Base-by-base conservation (phyloP, 2,797 vertebrate species). In the Malacoctenus gilli region DNA sequence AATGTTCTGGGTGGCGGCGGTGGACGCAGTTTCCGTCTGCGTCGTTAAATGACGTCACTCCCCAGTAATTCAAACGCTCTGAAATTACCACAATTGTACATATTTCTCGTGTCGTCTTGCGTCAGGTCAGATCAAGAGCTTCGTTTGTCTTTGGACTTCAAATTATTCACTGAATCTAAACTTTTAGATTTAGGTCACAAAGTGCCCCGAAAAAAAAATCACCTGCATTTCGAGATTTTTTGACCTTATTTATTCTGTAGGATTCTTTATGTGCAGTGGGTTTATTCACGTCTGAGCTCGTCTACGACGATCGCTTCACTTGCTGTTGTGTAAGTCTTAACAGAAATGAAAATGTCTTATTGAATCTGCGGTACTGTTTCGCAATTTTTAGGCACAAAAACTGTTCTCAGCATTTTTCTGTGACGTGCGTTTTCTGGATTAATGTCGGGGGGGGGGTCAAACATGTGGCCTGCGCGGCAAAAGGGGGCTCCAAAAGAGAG, bases 301-400 rank as follows among this genome's bases (percentile, higher is more conserved):
- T 46, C 36, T 66, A 47, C 56, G 62, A 18, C 57, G 12, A 25
- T 41, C 44, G 56, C 54, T 72, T 68, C 66, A 76, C 59, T 56
- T 64, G 58, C 68, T 54, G 74, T 67, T 68, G 59, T 80, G 54
- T 63, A 85, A 83, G 87, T 90, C 90, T 91, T 90, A 90, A 91
- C 57, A 70, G 36, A 83, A 70, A 84, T 75, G 47, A 63, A 80
- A 64, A 87, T 66, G 88, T 91, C 87, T 91, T 91, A 90, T 64
- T 71, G 47, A 77, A 73, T 68, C 85, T 75, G 59, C 68, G 18
- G 15, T 15, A 53, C 53, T 63, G 35, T 57, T 14, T 31, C 41
- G n/a, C 25, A 28, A 4, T 5, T 6, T 28, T 28, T 6, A 28
- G 25, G 25, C 25, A 28, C 6, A 6, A 6, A 28, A 28, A 4